These are phyloP conservation scores for Ooceraea biroi DNA, from an alignment of 1,140 invertebrate genomes.

Conservation along the genomic window DNA sequence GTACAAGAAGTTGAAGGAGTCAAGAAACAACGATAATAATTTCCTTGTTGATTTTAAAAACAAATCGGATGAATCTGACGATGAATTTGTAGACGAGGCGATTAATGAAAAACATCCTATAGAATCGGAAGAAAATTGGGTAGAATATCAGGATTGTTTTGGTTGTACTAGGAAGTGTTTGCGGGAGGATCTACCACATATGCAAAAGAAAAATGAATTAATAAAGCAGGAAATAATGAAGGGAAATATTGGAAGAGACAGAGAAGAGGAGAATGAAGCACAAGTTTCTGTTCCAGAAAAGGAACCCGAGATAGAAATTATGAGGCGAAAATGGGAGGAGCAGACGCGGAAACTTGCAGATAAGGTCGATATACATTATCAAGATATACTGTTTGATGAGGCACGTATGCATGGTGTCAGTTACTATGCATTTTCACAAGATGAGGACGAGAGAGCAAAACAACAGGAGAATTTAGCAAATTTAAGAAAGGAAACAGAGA, in stretches of 20 bases:
- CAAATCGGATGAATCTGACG: slow-evolving; percentile 86
- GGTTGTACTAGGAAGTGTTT: slow-evolving; percentile 94
- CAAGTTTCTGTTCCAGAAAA: slow-evolving; percentile 59
- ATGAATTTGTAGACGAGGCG: slow-evolving; percentile 79
- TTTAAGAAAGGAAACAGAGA: slow-evolving; percentile 90
- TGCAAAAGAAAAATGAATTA: slow-evolving; percentile 90
- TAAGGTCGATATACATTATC: slow-evolving; percentile 93
- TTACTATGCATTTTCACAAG: slow-evolving; percentile 95
- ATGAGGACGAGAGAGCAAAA: slow-evolving; percentile 91
- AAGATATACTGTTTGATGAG: slow-evolving; percentile 96
- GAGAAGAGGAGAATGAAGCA: slow-evolving; percentile 31
- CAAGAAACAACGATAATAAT: slow-evolving; percentile 85
- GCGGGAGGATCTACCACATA: slow-evolving; percentile 91
- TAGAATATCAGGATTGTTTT: slow-evolving; percentile 95
- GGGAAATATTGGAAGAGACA: slow-evolving; percentile 46
- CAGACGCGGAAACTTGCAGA: slow-evolving; percentile 87
- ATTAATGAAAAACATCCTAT: slow-evolving; percentile 58
- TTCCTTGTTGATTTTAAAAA: slow-evolving; percentile 89
- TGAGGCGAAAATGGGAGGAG: slow-evolving; percentile 88
- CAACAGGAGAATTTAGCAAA: slow-evolving; percentile 92
- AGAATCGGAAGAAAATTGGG: slow-evolving; percentile 90
- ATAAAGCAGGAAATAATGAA: slow-evolving; percentile 82
- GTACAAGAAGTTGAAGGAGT: slow-evolving; percentile 92
- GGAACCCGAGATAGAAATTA: slow-evolving; percentile 84
- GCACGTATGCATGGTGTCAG: slow-evolving; percentile 95